These are phyloP conservation scores for Punctoribates punctum DNA, from an alignment of 2,888 invertebrate genomes.

Conservation along the genomic window DNA sequence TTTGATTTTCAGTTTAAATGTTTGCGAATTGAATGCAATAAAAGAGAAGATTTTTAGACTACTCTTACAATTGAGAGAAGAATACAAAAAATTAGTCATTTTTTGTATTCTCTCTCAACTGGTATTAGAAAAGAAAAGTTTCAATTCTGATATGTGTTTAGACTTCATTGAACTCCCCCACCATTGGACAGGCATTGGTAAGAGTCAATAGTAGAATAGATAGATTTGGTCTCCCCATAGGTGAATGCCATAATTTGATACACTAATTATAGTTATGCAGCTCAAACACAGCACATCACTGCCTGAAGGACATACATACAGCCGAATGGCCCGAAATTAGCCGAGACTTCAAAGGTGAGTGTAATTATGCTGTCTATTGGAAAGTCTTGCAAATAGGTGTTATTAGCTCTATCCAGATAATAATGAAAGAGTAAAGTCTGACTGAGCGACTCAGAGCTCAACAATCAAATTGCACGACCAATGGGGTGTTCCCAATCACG, in stretches of 20 bases:
- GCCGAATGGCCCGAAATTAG: slow-evolving; percentile 12
- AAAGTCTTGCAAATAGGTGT: slow-evolving; percentile 31
- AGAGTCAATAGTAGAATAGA: slow-evolving; percentile 1
- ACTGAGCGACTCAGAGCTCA: background rate
- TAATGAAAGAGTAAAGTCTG: slow-evolving; percentile 23
- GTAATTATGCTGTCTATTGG: slow-evolving; percentile 24
- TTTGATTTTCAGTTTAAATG: slow-evolving; percentile 6
- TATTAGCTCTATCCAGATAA: slow-evolving; percentile 6
- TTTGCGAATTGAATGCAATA: background rate
- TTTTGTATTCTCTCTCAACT: no score
- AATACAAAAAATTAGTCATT: background rate
- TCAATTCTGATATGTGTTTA: background rate
- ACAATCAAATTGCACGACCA: slow-evolving; percentile 32
- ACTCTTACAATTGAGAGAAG: background rate
- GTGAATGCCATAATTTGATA: slow-evolving; percentile 32
- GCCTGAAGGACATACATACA: slow-evolving; percentile 16
- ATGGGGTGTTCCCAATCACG: slow-evolving; percentile 35
- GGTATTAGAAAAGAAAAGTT: background rate
- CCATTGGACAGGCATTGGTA: background rate
- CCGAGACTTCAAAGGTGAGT: slow-evolving; percentile 2
- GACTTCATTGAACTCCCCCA: slow-evolving; percentile 27
- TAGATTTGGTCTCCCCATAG: slow-evolving; percentile 1
- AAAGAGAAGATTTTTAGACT: slow-evolving; percentile 15
- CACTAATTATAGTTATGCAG: slow-evolving; percentile 28
- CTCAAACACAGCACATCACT: slow-evolving; percentile 29